Conservation (phyloP, 2,888 invertebrate species). For the Philonicus albiceps region DNA sequence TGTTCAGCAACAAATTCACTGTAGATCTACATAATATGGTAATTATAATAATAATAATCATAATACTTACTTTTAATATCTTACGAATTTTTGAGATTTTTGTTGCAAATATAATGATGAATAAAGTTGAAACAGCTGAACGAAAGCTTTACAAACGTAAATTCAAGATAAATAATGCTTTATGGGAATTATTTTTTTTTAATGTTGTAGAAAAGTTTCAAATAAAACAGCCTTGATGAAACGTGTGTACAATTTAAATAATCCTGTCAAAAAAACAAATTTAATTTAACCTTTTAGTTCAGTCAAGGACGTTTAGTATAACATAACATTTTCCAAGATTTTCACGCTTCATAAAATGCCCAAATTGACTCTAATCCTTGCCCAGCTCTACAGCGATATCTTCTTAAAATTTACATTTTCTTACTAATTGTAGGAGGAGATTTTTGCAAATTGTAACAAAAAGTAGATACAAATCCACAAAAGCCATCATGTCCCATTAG, state of each 20-base stretch:
- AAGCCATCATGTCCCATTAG: conserved; percentile 45
- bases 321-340: neutral
- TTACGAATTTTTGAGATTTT: no score
- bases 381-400: neutral
- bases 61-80: no score
- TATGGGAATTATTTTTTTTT: no score
- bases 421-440: conserved; percentile 13
- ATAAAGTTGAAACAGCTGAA: no score
- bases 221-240: neutral
- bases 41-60: no score
- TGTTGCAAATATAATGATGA: no score
- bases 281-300: neutral
- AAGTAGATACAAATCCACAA: conserved; percentile 12
- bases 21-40: no score
- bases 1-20: no score
- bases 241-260: neutral
- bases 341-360: neutral
- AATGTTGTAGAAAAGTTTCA: neutral
- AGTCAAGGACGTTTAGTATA: neutral
- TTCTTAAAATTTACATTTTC: conserved; percentile 9
- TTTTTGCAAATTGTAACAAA: neutral
- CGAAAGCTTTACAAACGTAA: no score
- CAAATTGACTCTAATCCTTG: neutral
- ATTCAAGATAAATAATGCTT: no score
- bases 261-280: neutral